Conservation (phyloP, 2,797 vertebrate genomes). For the Triplophysa yarkandensis region DNA sequence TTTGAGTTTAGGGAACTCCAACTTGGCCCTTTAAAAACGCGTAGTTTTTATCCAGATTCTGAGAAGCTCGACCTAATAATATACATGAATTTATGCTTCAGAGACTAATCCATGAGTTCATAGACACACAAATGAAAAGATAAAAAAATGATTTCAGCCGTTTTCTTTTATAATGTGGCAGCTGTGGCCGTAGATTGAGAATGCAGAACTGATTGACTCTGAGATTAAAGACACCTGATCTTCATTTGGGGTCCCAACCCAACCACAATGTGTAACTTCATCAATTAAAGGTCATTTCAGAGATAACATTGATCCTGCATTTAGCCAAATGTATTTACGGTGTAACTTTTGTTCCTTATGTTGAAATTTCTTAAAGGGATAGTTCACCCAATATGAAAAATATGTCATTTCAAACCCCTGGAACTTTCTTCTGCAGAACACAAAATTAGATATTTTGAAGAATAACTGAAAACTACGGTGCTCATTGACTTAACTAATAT, state of each 20-base stretch:
- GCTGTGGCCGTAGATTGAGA: conserved; percentile 21
- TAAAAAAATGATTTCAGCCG: conserved; percentile 9
- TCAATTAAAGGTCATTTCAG: conserved; percentile 16
- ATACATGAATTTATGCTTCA: conserved; percentile 3
- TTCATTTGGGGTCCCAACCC: background rate
- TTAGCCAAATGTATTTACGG: conserved; percentile 13
- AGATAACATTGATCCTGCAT: conserved; percentile 22
- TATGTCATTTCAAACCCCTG: too few relatives aligned
- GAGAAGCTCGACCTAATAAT: conserved; percentile 12
- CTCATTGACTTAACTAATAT: too few relatives aligned
- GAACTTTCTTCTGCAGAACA: too few relatives aligned
- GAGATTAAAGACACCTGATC: conserved; percentile 44
- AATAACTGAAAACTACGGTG: too few relatives aligned
- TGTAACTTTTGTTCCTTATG: background rate
- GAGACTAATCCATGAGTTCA: background rate
- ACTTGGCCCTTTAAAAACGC: background rate
- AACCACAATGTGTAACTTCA: conserved; percentile 29
- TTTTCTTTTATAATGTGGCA: background rate
- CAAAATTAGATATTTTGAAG: too few relatives aligned
- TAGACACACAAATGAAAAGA: background rate
- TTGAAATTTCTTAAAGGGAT: too few relatives aligned
- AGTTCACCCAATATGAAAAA: too few relatives aligned
- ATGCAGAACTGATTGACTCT: background rate
- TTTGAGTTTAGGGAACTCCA: background rate
- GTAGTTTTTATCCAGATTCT: conserved; percentile 14